Base-by-base conservation (phyloP, 2,797 vertebrate genomes). In the Onychomys arenicola region DNA sequence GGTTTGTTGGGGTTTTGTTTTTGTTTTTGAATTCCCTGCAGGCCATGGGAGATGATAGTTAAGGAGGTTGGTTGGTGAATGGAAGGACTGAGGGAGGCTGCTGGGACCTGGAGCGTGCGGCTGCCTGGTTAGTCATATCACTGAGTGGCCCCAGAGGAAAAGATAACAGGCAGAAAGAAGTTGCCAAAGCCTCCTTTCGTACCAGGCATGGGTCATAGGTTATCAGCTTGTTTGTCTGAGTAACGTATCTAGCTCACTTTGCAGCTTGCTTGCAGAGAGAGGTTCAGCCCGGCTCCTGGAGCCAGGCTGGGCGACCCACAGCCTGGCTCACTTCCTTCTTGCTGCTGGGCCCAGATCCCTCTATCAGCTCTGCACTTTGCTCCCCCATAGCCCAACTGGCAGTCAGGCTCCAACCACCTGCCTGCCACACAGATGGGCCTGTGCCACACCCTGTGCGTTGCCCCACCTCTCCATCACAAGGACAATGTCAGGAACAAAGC, bases 351-450 rank as follows among this genome's bases (percentile, higher is more conserved):
- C n/a, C 69, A 61, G 89, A 3, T 25, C 23, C 7, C 37, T 27
- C 46, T 2, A 0, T 5, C 3, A 0, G 17, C 29, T 73, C 80
- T 63, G 49, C 27, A 78, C 9, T 16, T 63, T 29, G 3, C 55
- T 82, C 6, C 29, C 5, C 46, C 57, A 32, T 13, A 34, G n/a
- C 34, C 49, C 86, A 0, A 7, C 27, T 0, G 37, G 34, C 13
- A 4, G 25, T 27, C 65, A 27, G 23, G 11, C 0, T 4, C 6
- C 49, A 21, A 1, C 65, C 21, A 21, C 65, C 65, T 81, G 89
- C 34, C 3, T 1, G 46, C 71, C 0, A 6, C 17, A 1, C 9
- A 7, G 11, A 0, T 0, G 19, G 43, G 13, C 46, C 37, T 5
- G 40, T 27, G 27, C 65, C 34, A 17, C 8, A 1, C 37, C 16